Evolutionary conservation across 2,797 vertebrate species (phyloP), one percentile per base, ranked within the genome.

Genomic region (Argyrosomus regius): DNA sequence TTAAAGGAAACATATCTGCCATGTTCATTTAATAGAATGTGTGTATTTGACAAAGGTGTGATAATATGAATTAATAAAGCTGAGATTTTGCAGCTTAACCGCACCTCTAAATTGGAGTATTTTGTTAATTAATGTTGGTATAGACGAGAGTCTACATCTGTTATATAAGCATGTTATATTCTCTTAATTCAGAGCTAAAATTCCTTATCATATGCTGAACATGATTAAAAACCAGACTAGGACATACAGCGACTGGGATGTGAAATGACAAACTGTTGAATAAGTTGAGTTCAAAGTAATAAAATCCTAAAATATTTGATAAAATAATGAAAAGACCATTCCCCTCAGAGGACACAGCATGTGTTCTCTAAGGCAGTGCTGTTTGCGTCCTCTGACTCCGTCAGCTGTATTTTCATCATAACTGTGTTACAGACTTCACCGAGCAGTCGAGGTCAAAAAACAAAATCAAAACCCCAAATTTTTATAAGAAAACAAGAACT

Each of bases 381-480:
- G 24, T 54, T 24, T 14, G 53, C 0, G 12, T 6, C 26, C 24
- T 26, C 43, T 28, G 61, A 35, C 14, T 62, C 45, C 43, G 3
- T 45, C 13, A 13, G 12, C 43, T 12, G 10, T 45, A 14, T 45
- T 45, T 45, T 14, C 43, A 45, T 26, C 28, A 28, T 31, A 50
- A 35, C 63, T 60, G 26, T 46, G 54, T 50, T 48, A 43, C 52
- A 41, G 9, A 68, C 26, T 48, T 63, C n/a, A 46, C 2, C 9
- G 0, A 13, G 20, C 13, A 20, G 39, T 71, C 73, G 6, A 64
- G 10, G n/a, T 64, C 14, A 45, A 61, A 77, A 46, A 80, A 35
- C 20, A 31, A 68, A 58, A 43, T 57, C 39, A 46, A 58, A 69
- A 67, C 35, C 17, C 17, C 16, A 20, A 54, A 49, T n/a, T 43